phyloP scores from a whole-genome alignment of 2,797 vertebrate species.

The Ficedula albicollis region DNA sequence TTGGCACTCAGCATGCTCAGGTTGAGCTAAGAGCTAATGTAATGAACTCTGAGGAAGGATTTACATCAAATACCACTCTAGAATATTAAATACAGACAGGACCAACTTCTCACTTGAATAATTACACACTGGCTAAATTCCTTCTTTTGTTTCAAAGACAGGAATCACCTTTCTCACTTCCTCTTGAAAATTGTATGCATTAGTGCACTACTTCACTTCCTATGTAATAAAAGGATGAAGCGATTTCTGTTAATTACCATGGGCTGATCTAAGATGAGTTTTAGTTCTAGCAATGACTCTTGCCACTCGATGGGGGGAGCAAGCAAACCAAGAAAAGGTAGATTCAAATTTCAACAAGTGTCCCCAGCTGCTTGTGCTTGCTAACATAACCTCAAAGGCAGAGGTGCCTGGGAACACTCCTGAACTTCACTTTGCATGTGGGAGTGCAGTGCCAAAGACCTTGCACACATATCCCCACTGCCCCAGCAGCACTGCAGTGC shows the following conservation, averaged over 20 bases:
- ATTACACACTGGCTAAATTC: background rate
- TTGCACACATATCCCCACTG: background rate
- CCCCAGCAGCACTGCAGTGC: background rate
- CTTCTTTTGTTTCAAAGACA: background rate
- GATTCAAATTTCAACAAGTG: background rate
- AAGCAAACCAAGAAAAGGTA: conserved; percentile 48
- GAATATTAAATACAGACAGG: conserved; percentile 31
- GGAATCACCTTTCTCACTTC: background rate
- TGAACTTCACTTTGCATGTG: background rate
- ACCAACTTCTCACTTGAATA: conserved; percentile 12
- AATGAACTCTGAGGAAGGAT: conserved; percentile 17
- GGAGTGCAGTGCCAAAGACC: background rate
- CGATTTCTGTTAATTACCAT: background rate
- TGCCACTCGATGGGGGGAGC: conserved; percentile 48
- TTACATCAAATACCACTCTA: conserved; percentile 25
- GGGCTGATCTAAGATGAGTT: background rate
- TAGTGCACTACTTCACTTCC: background rate
- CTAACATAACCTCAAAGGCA: background rate
- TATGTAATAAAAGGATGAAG: background rate
- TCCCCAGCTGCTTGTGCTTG: background rate
- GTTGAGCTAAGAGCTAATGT: conserved; percentile 25
- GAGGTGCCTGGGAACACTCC: background rate
- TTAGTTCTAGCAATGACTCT: conserved; percentile 30
- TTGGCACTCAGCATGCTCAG: background rate
- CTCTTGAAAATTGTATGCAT: background rate